Conservation (phyloP, 2,888 invertebrate species). For the Philereme vetulata region DNA sequence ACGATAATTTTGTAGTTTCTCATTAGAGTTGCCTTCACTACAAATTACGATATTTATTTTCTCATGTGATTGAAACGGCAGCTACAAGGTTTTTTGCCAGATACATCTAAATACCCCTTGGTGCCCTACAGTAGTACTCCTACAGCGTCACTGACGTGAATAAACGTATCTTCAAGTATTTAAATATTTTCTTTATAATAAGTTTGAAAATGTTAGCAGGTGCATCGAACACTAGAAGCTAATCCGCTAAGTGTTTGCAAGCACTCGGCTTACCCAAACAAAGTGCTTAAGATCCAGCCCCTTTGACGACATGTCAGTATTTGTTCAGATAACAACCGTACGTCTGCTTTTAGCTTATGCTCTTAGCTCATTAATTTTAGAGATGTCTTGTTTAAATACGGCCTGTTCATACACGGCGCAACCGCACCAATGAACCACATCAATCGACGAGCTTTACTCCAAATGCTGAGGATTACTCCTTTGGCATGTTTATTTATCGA, state of each 20-base stretch:
- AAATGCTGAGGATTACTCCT: conserved; percentile 3
- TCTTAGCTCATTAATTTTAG: conserved; percentile 28
- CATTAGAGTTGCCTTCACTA: too few relatives aligned
- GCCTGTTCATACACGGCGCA: conserved; percentile 11
- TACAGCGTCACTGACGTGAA: too few relatives aligned
- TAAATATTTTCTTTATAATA: too few relatives aligned
- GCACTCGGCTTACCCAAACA: conserved; percentile 27
- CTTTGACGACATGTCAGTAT: conserved; percentile 35
- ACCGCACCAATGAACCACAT: not conserved
- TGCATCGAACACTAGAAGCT: conserved; percentile 20
- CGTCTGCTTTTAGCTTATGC: conserved; percentile 30
- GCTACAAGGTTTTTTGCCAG: too few relatives aligned
- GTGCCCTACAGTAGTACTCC: too few relatives aligned
- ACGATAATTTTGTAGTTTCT: too few relatives aligned
- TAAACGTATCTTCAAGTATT: too few relatives aligned
- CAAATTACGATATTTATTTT: too few relatives aligned
- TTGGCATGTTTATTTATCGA: not conserved
- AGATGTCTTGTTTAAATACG: conserved; percentile 21
- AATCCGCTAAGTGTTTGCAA: conserved; percentile 31
- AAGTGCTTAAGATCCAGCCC: conserved; percentile 26
- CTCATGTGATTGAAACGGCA: too few relatives aligned
- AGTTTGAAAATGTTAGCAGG: conserved; percentile 1
- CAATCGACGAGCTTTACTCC: not conserved
- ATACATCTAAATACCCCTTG: too few relatives aligned
- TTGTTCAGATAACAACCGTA: conserved; percentile 31